Base-by-base conservation (phyloP, 1,140 invertebrate genomes). In the Ostrea denselamellosa region DNA sequence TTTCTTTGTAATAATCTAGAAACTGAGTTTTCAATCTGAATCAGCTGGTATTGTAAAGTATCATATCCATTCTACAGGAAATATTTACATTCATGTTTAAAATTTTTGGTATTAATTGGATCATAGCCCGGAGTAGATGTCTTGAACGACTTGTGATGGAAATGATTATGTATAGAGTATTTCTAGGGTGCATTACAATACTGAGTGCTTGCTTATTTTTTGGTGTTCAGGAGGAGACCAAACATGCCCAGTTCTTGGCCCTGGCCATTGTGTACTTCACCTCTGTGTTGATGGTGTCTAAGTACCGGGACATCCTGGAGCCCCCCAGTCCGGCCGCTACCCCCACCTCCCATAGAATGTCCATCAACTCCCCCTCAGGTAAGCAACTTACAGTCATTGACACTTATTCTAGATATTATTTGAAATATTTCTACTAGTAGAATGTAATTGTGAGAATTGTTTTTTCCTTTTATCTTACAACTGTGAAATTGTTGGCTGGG, bases 181-280 rank as follows among this genome's bases (percentile, higher is more conserved):
- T 44, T 44, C 2, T 2, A 2, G 34, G 34, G 34, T 44, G 5
- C 34, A 44, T 44, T 44, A 44, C 5, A 5, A 44, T 44, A 5
- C 34, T 44, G 34, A 44, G 5, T 44, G 34, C 34, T 44, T 44
- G 34, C 34, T 44, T 44, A 84, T 54, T 25, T 19, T 58, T 84
- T 12, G 51, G 53, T 90, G 88, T 87, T 22, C 56, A 99, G 98
- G 99, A 99, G 96, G 99, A 99, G 96, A 99, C 98, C 82, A 99
- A 99, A 95, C 99, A 99, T 96, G 98, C 99, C 8, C 99, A 99
- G 96, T 99, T 99, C 96, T 96, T 99, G 90, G 99, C 99, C 68
- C 96, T 99, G 91, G 98, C 99, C 89, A 99, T 99, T 95, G 98
- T 99, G 86, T 99, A 99, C 96, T 99, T 99, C 95, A 98, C 99